Evolutionary conservation across 2,113 vertebrate genomes (phyloP).

Genomic region (Aplodontia rufa): DNA sequence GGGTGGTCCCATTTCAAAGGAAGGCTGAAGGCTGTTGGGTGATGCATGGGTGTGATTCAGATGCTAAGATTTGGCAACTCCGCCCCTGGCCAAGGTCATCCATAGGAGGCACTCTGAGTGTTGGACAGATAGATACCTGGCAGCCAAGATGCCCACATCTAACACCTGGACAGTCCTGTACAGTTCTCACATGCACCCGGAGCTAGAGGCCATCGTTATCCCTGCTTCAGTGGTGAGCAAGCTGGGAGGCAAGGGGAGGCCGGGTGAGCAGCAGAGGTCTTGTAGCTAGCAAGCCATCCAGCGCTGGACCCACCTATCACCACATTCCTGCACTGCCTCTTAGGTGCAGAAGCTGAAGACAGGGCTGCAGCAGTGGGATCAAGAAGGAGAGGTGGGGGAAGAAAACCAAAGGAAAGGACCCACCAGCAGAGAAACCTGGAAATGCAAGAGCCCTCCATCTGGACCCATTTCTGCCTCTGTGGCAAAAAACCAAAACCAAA

Average conservation of each 20-base stretch:
- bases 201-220: background rate
- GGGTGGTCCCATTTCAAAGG: constrained; percentile 38
- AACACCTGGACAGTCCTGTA: background rate
- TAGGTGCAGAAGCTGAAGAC: background rate
- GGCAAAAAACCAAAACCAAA: background rate
- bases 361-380: background rate
- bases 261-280: background rate
- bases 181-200: background rate
- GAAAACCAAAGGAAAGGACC: background rate
- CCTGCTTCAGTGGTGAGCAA: background rate
- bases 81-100: background rate
- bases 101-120: accelerated
- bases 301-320: background rate
- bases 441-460: background rate
- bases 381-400: accelerated
- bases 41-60: background rate
- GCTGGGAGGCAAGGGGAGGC: background rate
- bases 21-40: background rate
- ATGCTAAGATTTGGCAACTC: background rate
- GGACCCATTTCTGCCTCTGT: background rate
- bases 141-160: accelerated
- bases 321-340: background rate
- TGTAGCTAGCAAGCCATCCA: background rate
- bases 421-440: background rate
- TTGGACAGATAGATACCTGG: accelerated